Percentiles rank a stretch among this genome's conserved stretches.
Evolutionary conservation across 2,888 invertebrate species (phyloP).

Genomic region (Paralinhomoeus sp.): DNA sequence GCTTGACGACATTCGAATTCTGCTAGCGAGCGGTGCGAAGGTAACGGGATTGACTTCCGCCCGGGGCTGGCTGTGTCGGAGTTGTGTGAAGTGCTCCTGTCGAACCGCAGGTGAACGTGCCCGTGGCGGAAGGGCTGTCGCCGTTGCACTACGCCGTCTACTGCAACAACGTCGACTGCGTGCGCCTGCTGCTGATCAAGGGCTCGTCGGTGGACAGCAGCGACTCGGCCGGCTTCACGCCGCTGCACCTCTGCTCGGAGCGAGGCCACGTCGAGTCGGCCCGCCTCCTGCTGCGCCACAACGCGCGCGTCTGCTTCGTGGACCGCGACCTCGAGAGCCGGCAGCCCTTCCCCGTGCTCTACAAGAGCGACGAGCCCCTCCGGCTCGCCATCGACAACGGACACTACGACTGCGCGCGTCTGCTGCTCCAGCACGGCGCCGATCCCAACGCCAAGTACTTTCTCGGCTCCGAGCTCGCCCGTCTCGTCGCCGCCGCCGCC

Average conservation of each 20-base stretch:
- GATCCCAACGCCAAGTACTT: conserved; percentile 55
- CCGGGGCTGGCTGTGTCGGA: too few relatives aligned
- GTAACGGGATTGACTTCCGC: too few relatives aligned
- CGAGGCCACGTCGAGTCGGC: conserved; percentile 25
- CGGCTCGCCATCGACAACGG: conserved; percentile 63
- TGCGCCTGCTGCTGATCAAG: conserved; percentile 50
- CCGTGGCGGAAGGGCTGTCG: conserved; percentile 59
- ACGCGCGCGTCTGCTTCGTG: conserved; percentile 10
- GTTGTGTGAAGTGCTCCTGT: too few relatives aligned
- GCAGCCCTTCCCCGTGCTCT: conserved; percentile 6
- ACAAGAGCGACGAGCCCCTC: conserved; percentile 50
- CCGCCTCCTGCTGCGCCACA: conserved; percentile 13
- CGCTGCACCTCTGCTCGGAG: conserved; percentile 67
- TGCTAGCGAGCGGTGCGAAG: conserved; percentile 60
- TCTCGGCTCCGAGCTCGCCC: conserved; percentile 46
- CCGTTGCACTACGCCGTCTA: conserved; percentile 79
- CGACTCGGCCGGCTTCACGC: conserved; percentile 56
- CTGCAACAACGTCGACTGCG: conserved; percentile 51
- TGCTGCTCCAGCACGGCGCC: conserved; percentile 57
- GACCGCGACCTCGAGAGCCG: conserved; percentile 23
- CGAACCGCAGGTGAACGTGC: conserved; percentile 44
- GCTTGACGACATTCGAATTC: conserved; percentile 58
- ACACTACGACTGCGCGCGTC: conserved; percentile 40
- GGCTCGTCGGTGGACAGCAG: conserved; percentile 42
- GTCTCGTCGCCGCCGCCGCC: conserved; percentile 43